phyloP scores from a whole-genome alignment of 2,797 vertebrate species.

The Hypotaenidia okinawae region DNA sequence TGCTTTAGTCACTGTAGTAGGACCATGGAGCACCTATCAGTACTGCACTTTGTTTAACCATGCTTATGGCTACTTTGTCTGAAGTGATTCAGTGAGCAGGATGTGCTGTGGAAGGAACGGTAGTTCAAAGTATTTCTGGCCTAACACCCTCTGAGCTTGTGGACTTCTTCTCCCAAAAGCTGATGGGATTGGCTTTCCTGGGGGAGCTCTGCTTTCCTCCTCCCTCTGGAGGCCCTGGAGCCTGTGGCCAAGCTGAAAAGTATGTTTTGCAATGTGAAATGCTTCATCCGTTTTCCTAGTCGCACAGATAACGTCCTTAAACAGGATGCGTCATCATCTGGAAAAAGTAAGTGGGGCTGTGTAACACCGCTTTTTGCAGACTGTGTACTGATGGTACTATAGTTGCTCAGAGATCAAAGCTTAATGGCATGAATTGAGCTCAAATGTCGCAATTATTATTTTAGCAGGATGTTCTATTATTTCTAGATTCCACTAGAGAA shows the following conservation, averaged over 20 bases:
- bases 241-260: background rate
- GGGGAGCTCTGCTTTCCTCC: background rate
- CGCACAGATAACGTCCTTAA: background rate
- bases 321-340: background rate
- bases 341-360: background rate
- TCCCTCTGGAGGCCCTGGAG: background rate
- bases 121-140: background rate
- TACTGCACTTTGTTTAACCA: background rate
- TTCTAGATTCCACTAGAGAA: background rate
- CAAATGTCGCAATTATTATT: conserved; percentile 20
- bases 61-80: background rate
- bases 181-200: background rate
- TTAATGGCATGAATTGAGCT: conserved; percentile 25
- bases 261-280: background rate
- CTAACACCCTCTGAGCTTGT: background rate
- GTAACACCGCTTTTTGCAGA: background rate
- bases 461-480: conserved; percentile 41
- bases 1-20: background rate
- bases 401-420: conserved; percentile 22
- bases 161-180: background rate
- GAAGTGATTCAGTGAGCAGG: background rate
- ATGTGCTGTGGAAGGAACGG: background rate
- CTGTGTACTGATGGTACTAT: background rate
- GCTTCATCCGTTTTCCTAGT: background rate
- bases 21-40: background rate